Evolutionary conservation across 2,888 invertebrate species (phyloP), one percentile per base, ranked within the genome.

Genomic region (Sarcophaga subvicina): DNA sequence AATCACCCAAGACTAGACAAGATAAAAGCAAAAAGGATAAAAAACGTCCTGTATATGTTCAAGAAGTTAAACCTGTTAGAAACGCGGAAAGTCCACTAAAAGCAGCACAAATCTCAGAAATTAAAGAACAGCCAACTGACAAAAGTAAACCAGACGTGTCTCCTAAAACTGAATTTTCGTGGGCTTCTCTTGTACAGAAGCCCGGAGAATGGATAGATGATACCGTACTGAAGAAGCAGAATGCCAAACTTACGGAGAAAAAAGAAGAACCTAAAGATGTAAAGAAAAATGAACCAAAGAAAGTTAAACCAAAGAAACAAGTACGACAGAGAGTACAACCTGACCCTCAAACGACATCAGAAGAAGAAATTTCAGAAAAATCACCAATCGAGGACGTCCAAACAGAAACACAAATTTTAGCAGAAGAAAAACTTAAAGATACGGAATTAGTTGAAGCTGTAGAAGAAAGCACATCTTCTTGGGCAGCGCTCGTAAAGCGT

Each of bases 161-260:
- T 54, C 54, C 14, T 69, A 64, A 87, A 47, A 88, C 89, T 6
- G 89, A 90, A 80, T 84, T 92, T 27, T 92, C 92, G 37, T 93
- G 93, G 93, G 92, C 93, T 27, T 91, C 92, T 3, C 87, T 93
- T 45, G 91, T 93, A 1, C 91, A 90, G 72, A 90, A 91, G 49
- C 93, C 93, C 8, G 92, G 90, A 14, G 90, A 91, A 86, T 90
- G 90, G 90, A 72, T 89, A 17, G 90, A 90, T 47, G 89, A 89
- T 8, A 89, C 87, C 22, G 20, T 80, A 8, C 69, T 84, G 3
- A 89, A 89, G 47, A 89, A 88, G 25, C 60, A 60, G 37, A 89
- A 88, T 37, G 69, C 64, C 10, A 71, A 77, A 66, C 59, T 25
- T 6, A 10, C 37, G 8, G 85, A 81, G 10, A 89, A 88, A 5